Evolutionary conservation across 2,797 vertebrate species (phyloP), one percentile per base, ranked within the genome.

Genomic region (Oreortyx pictus): DNA sequence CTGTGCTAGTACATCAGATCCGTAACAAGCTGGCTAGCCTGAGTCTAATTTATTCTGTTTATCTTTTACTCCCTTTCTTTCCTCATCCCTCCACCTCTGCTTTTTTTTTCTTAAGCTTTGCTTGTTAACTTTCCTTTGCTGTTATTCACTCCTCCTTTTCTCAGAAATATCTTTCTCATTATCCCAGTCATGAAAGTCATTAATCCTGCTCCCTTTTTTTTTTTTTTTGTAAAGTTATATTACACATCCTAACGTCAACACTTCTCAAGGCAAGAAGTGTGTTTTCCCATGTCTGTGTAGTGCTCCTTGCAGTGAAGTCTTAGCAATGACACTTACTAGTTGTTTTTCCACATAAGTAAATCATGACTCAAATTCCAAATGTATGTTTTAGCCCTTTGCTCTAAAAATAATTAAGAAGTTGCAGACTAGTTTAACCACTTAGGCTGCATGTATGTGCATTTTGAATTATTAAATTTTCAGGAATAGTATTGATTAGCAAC

Each of bases 381-480:
- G n/a, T 12, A 35, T 24, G 24, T 5, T 52, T 33, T 14, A 37
- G 3, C 17, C 23, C 18, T 60, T 80, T 64, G 6, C 8, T 60
- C 11, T 73, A 9, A 62, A 84, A 15, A 14, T 4, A 60, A 41
- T 39, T 65, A 3, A 56, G 10, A 65, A 65, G 4, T 31, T 78
- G 7, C 46, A 79, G 2, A 35, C 31, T 33, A 2, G 9, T 76
- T 93, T 65, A 65, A 54, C 11, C 2, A 11, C 11, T 78, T 73
- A 24, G 57, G 7, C 41, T 64, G 7, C 0, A 0, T 14, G 9
- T 1, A 1, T 27, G 4, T 4, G 2, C 46, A 16, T 56, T 64
- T 78, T 33, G 6, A 52, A 14, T 15, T 24, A 11, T 61, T n/a
- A 59, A 13, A 8, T 60, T 50, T 61, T 56, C 15, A 54, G 59